These are phyloP conservation scores for Thymelicus lineola DNA, from an alignment of 2,888 invertebrate genomes.

Conservation along the genomic window DNA sequence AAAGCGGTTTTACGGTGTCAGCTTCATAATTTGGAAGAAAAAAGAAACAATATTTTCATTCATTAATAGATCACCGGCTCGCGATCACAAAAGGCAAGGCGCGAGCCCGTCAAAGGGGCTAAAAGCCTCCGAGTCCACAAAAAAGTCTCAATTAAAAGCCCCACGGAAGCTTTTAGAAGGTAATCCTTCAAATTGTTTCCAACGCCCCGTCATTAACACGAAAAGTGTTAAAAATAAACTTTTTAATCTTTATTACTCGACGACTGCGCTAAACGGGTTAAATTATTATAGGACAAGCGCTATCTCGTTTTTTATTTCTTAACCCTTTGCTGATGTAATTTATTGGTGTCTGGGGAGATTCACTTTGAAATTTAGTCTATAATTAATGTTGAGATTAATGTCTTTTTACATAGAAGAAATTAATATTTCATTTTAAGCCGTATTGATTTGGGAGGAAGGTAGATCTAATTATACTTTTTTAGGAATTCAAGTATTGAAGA, in stretches of 20 bases:
- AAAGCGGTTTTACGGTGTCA: conserved; percentile 29
- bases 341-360: conserved; percentile 70
- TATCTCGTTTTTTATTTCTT: conserved; percentile 77
- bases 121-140: conserved; percentile 82
- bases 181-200: conserved; percentile 85
- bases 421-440: conserved; percentile 32
- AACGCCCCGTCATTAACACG: conserved; percentile 85
- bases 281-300: conserved; percentile 80
- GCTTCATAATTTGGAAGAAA: conserved; percentile 37
- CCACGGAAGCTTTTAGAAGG: conserved; percentile 86
- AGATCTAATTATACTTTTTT: no score
- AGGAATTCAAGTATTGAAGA: no score
- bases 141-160: conserved; percentile 85
- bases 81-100: conserved; percentile 68
- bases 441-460: no score
- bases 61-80: conserved; percentile 81
- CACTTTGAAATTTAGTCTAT: conserved; percentile 71
- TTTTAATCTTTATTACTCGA: conserved; percentile 85
- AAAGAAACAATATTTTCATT: conserved; percentile 59
- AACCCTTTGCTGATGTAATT: conserved; percentile 74
- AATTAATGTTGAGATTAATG: conserved; percentile 66
- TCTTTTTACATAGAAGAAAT: conserved; percentile 65
- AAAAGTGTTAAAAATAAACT: conserved; percentile 85
- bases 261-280: conserved; percentile 83
- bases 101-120: conserved; percentile 75